Conservation (phyloP, 2,797 vertebrate species). For the Neosilurus mollespiculum region DNA sequence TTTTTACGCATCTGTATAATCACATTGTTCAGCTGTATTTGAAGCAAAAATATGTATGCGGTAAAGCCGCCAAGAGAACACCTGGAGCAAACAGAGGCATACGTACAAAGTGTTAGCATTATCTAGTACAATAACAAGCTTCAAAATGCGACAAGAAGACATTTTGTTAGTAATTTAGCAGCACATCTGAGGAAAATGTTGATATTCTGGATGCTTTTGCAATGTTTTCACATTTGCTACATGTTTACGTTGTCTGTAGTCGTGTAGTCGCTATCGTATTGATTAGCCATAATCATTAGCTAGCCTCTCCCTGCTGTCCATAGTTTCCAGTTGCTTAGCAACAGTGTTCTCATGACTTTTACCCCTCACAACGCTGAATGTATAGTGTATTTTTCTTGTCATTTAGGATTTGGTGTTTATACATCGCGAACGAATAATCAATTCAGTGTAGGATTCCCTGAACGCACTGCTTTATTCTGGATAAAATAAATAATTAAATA, state of each 20-base stretch:
- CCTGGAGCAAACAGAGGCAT: not conserved
- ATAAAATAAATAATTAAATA: not conserved
- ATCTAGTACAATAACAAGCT: not conserved
- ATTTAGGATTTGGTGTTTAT: not conserved
- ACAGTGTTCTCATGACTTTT: not conserved
- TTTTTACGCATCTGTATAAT: constrained; percentile 1
- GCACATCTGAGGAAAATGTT: not conserved
- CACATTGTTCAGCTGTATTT: not conserved
- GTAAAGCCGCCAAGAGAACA: not conserved
- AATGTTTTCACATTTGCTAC: not conserved
- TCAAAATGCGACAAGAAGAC: not conserved
- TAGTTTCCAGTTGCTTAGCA: constrained; percentile 16
- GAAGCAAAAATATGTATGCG: not conserved
- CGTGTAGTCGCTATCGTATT: not conserved
- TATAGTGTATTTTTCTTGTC: not conserved
- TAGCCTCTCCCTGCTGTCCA: not conserved
- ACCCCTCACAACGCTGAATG: not conserved
- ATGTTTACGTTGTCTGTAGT: not conserved
- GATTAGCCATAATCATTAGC: not conserved
- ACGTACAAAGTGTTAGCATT: not conserved
- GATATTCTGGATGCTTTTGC: not conserved
- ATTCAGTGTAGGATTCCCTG: not conserved
- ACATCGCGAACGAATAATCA: not conserved
- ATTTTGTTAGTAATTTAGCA: not conserved
- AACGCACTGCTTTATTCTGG: not conserved